Conservation (phyloP, 2,797 vertebrate species). For the Orestias chungarensis region DNA sequence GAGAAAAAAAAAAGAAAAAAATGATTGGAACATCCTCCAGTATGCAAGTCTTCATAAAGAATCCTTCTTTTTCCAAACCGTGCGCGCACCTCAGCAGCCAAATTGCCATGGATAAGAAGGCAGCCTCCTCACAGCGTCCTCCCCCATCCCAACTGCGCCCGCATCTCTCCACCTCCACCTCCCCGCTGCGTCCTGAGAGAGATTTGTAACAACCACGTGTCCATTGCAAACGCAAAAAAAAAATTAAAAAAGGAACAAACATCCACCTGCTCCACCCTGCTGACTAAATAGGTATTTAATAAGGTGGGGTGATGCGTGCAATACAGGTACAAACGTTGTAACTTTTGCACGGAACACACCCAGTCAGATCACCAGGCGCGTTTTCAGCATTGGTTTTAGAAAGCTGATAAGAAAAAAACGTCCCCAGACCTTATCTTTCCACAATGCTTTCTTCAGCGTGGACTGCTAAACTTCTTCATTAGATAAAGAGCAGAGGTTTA, state of each 20-base stretch:
- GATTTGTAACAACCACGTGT: conserved; percentile 79
- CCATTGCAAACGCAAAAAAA: conserved; percentile 34
- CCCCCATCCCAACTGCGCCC: conserved; percentile 71
- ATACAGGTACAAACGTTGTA: neutral
- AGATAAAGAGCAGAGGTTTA: conserved; percentile 1
- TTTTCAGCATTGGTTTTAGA: neutral
- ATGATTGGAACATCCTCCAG: neutral
- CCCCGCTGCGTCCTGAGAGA: conserved; percentile 69
- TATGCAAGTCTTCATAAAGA: conserved; percentile 35
- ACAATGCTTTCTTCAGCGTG: neutral
- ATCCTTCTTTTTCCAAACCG: conserved; percentile 36
- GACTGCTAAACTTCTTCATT: neutral
- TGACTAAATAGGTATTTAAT: conserved; percentile 2
- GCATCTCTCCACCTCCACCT: conserved; percentile 74
- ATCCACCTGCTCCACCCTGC: conserved; percentile 58
- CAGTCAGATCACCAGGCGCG: neutral
- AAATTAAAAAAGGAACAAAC: conserved; percentile 42
- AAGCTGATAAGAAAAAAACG: neutral
- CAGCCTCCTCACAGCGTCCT: conserved; percentile 62
- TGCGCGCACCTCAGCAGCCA: conserved; percentile 35
- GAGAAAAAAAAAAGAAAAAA: too few relatives aligned
- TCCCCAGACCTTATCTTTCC: neutral
- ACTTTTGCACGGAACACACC: neutral
- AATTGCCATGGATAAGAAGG: conserved; percentile 50
- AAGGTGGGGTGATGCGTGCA: neutral